Evolutionary conservation across 1,140 invertebrate species (phyloP).

Genomic region (Drosophila persimilis): DNA sequence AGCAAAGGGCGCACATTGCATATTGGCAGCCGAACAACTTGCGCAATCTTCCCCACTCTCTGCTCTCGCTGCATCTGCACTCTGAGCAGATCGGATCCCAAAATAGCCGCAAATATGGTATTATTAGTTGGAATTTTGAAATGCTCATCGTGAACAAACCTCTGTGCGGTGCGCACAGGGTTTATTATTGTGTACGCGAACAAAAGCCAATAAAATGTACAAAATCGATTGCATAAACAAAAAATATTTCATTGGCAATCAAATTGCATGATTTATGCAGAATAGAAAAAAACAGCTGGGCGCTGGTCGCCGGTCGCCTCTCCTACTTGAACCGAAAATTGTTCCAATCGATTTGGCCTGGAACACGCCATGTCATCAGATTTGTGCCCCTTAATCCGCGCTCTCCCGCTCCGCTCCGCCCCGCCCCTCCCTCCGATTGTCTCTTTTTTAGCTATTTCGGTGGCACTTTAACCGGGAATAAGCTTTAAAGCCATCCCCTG

Average conservation of each 20-base stretch:
- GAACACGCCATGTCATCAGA: slow-evolving; percentile 57
- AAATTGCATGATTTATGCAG: slow-evolving; percentile 70
- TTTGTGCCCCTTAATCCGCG: slow-evolving; percentile 8
- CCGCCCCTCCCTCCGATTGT: neutral
- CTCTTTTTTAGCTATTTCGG: slow-evolving; percentile 20
- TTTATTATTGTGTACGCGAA: slow-evolving; percentile 12
- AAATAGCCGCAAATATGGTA: slow-evolving; percentile 42
- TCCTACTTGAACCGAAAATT: too few species aligned
- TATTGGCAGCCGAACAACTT: slow-evolving; percentile 23
- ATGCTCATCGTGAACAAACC: neutral
- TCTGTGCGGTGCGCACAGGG: neutral
- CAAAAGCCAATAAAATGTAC: slow-evolving; percentile 62
- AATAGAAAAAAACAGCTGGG: slow-evolving; percentile 42
- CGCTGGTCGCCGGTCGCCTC: too few species aligned
- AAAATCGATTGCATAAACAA: slow-evolving; percentile 73
- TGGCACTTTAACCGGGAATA: slow-evolving; percentile 32
- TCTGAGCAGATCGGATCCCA: slow-evolving; percentile 12
- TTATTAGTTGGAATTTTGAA: slow-evolving; percentile 34
- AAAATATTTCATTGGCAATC: slow-evolving; percentile 57
- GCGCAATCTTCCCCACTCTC: slow-evolving; percentile 13
- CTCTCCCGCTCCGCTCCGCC: slow-evolving; percentile 10
- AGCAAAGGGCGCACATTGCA: slow-evolving; percentile 20
- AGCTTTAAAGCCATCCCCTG: slow-evolving; percentile 46
- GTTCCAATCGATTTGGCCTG: slow-evolving; percentile 60
- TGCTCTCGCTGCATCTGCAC: neutral